Evolutionary conservation across 1,140 invertebrate genomes (phyloP), one percentile per base, ranked within the genome.

Genomic region (Drosophila trapezifrons): DNA sequence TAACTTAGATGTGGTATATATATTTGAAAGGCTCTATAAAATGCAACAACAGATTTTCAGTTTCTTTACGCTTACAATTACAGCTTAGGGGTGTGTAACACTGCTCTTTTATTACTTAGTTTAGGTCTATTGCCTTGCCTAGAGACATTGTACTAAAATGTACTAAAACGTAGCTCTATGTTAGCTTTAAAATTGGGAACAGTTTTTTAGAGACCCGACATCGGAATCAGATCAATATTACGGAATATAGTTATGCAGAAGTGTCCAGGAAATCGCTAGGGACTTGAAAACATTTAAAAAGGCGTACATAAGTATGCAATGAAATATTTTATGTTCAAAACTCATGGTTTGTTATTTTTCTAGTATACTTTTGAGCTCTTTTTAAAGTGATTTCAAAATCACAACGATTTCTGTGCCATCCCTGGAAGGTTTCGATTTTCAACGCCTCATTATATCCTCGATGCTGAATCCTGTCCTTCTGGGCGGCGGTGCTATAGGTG

Each of bases 381-480:
- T n/a, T 7, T n/a, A 8, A 17, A 13, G 25, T 3, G 6, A 17
- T 49, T 51, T 18, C n/a, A 51, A 18, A 25, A 12, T 7, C 47
- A 18, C 6, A 20, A 1, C 27, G 6, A 18, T 18, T 13, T 12
- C 25, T 17, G 25, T 2, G n/a, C 1, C 38, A 17, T 27, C n/a
- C 10, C 4, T 4, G 20, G 47, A 27, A 13, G 1, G 12, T 40
- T 32, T 32, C 4, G 13, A 2, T 13, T 20, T 15, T 82, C 38
- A 95, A 90, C 95, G 94, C 81, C 95, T 93, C 95, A 96, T 95
- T 57, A 95, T 96, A 75, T 96, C 95, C 89, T 95, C 95, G 92
- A 96, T 96, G 87, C 95, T 95, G 90, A 96, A 96, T 29, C 95
- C 95, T 87, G 93, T 95, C 93, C 93, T 94, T 92, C 90, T 94